A percentile compares a stretch with the other conserved stretches of the same genome.
Conservation (phyloP, 2,113 vertebrate genomes). For the Gymnobelideus leadbeateri region DNA sequence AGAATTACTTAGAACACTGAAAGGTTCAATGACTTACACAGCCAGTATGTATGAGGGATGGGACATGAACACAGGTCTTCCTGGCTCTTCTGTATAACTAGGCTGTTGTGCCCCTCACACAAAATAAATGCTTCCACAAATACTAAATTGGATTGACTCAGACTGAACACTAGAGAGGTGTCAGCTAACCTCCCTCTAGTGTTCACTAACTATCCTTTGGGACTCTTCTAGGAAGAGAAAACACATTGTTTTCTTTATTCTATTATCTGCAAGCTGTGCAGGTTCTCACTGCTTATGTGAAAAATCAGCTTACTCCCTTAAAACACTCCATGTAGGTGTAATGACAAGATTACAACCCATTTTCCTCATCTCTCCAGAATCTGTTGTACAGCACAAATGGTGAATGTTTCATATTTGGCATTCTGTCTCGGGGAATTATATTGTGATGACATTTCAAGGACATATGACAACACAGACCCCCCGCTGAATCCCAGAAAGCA, state of each 20-base stretch:
- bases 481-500: background rate
- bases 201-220: background rate
- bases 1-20: background rate
- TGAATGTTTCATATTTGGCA: background rate
- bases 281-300: background rate
- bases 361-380: constrained; percentile 45
- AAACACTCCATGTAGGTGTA: constrained; percentile 32
- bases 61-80: background rate
- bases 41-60: background rate
- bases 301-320: background rate
- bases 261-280: constrained; percentile 18
- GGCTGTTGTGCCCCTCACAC: background rate
- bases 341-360: constrained; percentile 13
- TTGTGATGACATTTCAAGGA: constrained; percentile 31
- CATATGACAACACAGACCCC: background rate
- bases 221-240: background rate
- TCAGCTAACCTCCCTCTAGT: background rate
- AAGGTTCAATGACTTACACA: background rate
- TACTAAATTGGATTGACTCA: background rate
- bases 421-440: constrained; percentile 26
- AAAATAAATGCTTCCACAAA: background rate
- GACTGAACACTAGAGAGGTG: background rate
- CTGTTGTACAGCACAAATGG: background rate
- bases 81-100: background rate
- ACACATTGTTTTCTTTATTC: constrained; percentile 18